A percentile compares a stretch with the other conserved stretches of the same genome.
Evolutionary conservation across 2,797 vertebrate species (phyloP).

Genomic region (Scyliorhinus canicula): DNA sequence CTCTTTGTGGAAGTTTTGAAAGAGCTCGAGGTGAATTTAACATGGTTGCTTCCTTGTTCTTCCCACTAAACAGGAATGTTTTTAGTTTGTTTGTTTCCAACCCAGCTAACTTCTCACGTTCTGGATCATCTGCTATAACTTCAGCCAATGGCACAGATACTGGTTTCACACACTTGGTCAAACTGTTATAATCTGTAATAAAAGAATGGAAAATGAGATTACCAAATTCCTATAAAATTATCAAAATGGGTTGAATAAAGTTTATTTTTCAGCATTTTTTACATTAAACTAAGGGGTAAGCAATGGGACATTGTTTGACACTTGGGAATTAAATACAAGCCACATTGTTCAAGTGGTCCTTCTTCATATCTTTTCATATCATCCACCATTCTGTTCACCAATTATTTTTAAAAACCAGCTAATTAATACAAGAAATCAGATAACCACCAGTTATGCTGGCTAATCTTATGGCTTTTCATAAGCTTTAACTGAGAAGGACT

Average conservation of each 20-base stretch:
- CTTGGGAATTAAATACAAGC: neutral
- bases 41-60: neutral
- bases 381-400: neutral
- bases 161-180: neutral
- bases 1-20: constrained; percentile 10
- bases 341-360: neutral
- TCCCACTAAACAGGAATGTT: neutral
- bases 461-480: neutral
- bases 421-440: neutral
- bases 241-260: neutral
- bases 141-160: neutral
- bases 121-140: neutral
- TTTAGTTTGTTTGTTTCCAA: neutral
- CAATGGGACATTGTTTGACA: neutral
- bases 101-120: neutral
- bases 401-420: neutral
- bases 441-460: neutral
- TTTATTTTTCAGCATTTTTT: neutral
- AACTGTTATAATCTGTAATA: neutral
- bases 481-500: neutral
- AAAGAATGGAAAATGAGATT: neutral
- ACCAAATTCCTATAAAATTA: neutral
- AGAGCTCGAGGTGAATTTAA: neutral
- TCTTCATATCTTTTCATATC: neutral
- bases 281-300: neutral